Percentiles rank a stretch among this genome's conserved stretches.
These are phyloP conservation scores for Cossypha polioptera DNA, from an alignment of 2,797 vertebrate genomes.

Conservation along the genomic window DNA sequence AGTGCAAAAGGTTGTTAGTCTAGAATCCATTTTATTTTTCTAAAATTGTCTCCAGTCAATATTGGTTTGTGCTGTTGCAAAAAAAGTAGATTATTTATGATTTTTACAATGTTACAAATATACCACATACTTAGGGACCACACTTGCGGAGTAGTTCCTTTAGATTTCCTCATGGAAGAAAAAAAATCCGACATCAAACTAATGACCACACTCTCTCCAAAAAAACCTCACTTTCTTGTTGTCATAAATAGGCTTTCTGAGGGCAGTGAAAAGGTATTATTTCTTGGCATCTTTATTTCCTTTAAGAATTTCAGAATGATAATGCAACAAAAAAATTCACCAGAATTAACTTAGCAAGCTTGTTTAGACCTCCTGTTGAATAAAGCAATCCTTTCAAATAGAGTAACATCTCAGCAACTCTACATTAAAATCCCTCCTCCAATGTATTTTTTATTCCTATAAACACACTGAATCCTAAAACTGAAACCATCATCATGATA, in stretches of 20 bases:
- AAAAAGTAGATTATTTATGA: not conserved
- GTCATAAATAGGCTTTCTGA: not conserved
- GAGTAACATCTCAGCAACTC: not conserved
- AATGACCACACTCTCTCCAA: accelerated
- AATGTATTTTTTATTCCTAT: not conserved
- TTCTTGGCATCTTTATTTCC: not conserved
- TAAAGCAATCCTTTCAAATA: not conserved
- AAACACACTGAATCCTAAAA: not conserved
- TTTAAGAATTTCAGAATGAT: not conserved
- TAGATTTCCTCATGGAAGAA: not conserved
- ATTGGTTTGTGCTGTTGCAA: not conserved
- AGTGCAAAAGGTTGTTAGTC: not conserved
- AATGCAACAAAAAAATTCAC: not conserved
- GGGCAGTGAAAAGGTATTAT: not conserved
- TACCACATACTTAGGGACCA: not conserved
- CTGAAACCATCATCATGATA: not conserved
- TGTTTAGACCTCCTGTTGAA: not conserved
- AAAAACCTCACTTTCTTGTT: not conserved
- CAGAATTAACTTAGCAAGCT: not conserved
- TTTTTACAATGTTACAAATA: not conserved
- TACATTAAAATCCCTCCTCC: not conserved
- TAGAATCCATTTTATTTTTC: not conserved
- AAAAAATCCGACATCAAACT: accelerated
- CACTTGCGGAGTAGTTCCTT: not conserved
- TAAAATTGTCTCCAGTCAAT: not conserved